phyloP scores from a whole-genome alignment of 2,888 invertebrate species.

The Lasioglossum zephyrum region DNA sequence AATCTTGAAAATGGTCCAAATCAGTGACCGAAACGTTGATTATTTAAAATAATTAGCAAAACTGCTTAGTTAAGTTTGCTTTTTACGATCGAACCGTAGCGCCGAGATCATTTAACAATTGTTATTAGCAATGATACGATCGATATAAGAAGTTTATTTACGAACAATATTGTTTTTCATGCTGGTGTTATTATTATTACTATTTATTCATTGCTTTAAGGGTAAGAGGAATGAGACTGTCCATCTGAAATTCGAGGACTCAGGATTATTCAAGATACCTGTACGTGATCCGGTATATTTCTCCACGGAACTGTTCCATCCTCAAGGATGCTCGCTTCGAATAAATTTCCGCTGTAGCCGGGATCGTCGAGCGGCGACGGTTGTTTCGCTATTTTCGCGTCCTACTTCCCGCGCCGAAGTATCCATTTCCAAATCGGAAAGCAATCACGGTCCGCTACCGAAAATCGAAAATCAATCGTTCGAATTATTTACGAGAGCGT shows the following conservation, averaged over 20 bases:
- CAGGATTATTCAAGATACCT: slow-evolving; percentile 47
- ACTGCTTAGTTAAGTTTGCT: too few species aligned
- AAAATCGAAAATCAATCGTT: slow-evolving; percentile 22
- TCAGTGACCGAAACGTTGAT: too few species aligned
- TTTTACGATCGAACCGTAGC: too few species aligned
- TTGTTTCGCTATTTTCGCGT: neutral
- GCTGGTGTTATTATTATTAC: too few species aligned
- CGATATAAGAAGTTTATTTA: too few species aligned
- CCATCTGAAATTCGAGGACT: slow-evolving; percentile 23
- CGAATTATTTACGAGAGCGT: slow-evolving; percentile 9
- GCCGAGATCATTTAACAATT: too few species aligned
- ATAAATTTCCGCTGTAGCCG: slow-evolving; percentile 24
- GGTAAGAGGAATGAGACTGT: neutral
- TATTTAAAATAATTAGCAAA: too few species aligned
- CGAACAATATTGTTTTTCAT: too few species aligned
- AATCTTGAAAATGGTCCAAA: too few species aligned
- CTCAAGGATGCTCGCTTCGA: slow-evolving; percentile 30
- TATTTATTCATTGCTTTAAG: too few species aligned
- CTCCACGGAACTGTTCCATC: slow-evolving; percentile 4
- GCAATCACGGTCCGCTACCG: slow-evolving; percentile 2
- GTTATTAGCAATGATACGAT: too few species aligned
- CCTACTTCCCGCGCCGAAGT: neutral
- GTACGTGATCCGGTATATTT: slow-evolving; percentile 25
- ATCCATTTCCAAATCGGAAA: slow-evolving; percentile 9
- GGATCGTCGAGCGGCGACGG: neutral